phyloP scores from a whole-genome alignment of 1,140 invertebrate genomes.

The Panagrolaimus sp. region DNA sequence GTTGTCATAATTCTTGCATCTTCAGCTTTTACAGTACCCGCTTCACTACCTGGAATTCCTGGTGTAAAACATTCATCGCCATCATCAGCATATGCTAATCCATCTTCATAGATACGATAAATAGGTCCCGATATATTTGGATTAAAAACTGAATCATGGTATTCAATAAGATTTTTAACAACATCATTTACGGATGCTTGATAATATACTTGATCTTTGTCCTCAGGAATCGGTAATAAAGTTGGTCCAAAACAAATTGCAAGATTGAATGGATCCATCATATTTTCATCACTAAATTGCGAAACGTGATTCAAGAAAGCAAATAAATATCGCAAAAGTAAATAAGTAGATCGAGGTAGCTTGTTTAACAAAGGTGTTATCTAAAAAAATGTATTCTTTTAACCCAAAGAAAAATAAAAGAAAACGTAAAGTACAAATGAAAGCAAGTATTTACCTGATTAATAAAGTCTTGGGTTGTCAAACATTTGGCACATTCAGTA shows the following conservation, averaged over 20 bases:
- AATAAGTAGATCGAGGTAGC: conserved; percentile 74
- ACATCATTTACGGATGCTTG: conserved; percentile 59
- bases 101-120: conserved; percentile 23
- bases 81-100: conserved; percentile 7
- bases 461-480: conserved; percentile 41
- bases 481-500: conserved; percentile 67
- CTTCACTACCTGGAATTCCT: conserved; percentile 7
- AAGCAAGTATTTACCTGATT: conserved; percentile 30
- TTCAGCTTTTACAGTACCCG: background rate
- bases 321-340: conserved; percentile 88
- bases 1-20: background rate
- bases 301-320: conserved; percentile 89
- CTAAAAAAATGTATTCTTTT: conserved; percentile 24
- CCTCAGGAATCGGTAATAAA: conserved; percentile 85
- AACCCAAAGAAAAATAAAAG: no score
- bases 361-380: conserved; percentile 70
- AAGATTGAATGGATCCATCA: conserved; percentile 97
- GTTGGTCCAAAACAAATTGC: conserved; percentile 97
- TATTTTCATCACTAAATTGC: conserved; percentile 87
- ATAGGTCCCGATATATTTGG: conserved; percentile 46
- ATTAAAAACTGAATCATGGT: conserved; percentile 50
- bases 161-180: conserved; percentile 57
- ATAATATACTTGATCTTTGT: conserved; percentile 73
- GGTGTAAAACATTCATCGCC: conserved; percentile 1
- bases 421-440: no score